Base-by-base conservation (phyloP, 2,888 invertebrate genomes). In the Pyrrhia umbra region DNA sequence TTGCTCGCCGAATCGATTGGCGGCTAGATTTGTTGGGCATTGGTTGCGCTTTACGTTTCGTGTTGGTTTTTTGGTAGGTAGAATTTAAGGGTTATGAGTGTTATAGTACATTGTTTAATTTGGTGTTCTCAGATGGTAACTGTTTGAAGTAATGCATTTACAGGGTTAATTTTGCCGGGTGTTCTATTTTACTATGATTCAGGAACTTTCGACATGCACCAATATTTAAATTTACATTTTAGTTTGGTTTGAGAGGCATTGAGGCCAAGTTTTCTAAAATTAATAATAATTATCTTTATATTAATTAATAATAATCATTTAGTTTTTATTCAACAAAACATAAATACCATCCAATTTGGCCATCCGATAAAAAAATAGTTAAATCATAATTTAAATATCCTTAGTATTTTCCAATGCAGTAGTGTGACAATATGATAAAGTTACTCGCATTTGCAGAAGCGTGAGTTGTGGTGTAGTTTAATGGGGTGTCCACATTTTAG, bases 1-100 rank as follows among this genome's bases (percentile, higher is more conserved):
- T 94, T 94, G 90, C 92, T 83, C 75, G 83, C 85, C 82, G 82
- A 88, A 91, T 92, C 90, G 91, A 92, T 91, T 80, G 81, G 85
- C 78, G 74, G 79, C 73, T 80, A 79, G 75, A 78, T 79, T 80
- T 75, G 81, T 80, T 72, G 46, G 66, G 61, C 65, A 56, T 59
- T 59, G 62, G 75, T 78, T 78, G 80, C 75, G 78, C 70, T 77
- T 77, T 77, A 74, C 64, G 54, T 49, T 77, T 43, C 59, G 40
- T 64, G 59, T 66, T 73, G 57, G 59, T 60, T 77, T 80, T 77
- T 77, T 79, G 78, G 77, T 64, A 79, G 37, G 37, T 65, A 59
- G 43, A 46, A 23, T 65, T 63, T 59, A 50, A 57, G 56, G 61
- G 51, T 50, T 73, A 47, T 49, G 69, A 67, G 49, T 43, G 51